Percentiles rank a stretch among this genome's conserved stretches.
phyloP scores from a whole-genome alignment of 2,113 vertebrate genomes.

The Microcebus griseorufus region DNA sequence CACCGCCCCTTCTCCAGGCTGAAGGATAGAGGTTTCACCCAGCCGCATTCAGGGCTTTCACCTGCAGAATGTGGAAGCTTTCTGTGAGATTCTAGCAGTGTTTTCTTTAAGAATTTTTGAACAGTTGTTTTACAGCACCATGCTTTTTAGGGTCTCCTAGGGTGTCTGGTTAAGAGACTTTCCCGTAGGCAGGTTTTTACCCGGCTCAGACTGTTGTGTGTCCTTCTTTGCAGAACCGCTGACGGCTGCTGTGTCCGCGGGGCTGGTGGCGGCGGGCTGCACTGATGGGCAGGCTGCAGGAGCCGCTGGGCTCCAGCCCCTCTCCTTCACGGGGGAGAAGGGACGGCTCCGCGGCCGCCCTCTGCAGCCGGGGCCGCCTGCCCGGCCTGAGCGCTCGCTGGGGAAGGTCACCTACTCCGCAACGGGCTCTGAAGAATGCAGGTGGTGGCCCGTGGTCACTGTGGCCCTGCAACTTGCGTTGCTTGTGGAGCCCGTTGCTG shows the following conservation, averaged over 20 bases:
- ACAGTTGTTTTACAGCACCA: neutral
- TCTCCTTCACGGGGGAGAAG: neutral
- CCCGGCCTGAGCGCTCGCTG: neutral
- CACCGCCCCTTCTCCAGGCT: neutral
- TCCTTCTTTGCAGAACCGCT: neutral
- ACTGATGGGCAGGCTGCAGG: neutral
- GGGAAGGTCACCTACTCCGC: neutral
- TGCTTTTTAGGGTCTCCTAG: neutral
- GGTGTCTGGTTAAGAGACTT: neutral
- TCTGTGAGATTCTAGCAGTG: neutral
- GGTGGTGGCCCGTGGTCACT: fast-evolving
- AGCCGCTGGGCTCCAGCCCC: no score
- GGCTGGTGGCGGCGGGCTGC: neutral
- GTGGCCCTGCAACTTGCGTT: neutral
- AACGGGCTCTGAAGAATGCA: neutral
- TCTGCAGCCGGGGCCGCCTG: neutral
- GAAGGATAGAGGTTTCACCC: neutral
- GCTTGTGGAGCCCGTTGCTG: neutral
- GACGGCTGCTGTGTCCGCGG: neutral
- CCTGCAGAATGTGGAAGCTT: neutral
- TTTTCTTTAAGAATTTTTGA: neutral
- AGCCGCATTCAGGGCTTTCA: neutral
- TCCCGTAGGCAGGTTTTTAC: neutral
- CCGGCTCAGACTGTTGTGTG: neutral
- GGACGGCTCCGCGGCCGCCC: no score